Percentiles rank a stretch among this genome's conserved stretches.
These are phyloP conservation scores for Phrynocephalus versicolor DNA, from an alignment of 2,113 vertebrate species.

Conservation along the genomic window DNA sequence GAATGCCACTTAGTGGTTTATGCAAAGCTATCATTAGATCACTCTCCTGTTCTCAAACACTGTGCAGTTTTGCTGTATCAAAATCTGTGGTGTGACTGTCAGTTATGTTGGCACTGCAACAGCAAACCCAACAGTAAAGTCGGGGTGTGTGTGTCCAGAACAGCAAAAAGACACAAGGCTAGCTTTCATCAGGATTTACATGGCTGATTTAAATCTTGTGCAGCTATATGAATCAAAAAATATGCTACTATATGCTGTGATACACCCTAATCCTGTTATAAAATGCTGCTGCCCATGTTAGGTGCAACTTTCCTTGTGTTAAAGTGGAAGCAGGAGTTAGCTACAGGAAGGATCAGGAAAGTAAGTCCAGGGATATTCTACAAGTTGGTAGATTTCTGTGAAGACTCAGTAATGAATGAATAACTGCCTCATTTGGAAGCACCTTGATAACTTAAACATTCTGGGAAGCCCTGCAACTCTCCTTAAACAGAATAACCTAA, in stretches of 20 bases:
- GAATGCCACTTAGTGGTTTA: conserved; percentile 61
- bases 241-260: background rate
- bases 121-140: conserved; percentile 34
- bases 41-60: background rate
- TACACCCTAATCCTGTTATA: background rate
- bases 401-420: background rate
- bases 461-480: too few relatives aligned
- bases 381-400: background rate
- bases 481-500: too few relatives aligned
- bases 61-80: conserved; percentile 29
- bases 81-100: conserved; percentile 25
- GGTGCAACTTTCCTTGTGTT: background rate
- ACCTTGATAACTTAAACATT: background rate
- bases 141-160: background rate
- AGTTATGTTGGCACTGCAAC: conserved; percentile 18
- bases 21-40: conserved; percentile 55
- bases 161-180: conserved; percentile 18
- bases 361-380: background rate
- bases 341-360: too few relatives aligned
- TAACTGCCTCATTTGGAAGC: background rate
- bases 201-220: background rate
- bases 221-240: fast-evolving
- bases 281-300: background rate
- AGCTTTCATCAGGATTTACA: background rate
- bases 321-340: background rate